Percentiles rank a stretch among this genome's conserved stretches.
These are phyloP conservation scores for Gymnarchus niloticus DNA, from an alignment of 2,113 vertebrate species.

Conservation along the genomic window DNA sequence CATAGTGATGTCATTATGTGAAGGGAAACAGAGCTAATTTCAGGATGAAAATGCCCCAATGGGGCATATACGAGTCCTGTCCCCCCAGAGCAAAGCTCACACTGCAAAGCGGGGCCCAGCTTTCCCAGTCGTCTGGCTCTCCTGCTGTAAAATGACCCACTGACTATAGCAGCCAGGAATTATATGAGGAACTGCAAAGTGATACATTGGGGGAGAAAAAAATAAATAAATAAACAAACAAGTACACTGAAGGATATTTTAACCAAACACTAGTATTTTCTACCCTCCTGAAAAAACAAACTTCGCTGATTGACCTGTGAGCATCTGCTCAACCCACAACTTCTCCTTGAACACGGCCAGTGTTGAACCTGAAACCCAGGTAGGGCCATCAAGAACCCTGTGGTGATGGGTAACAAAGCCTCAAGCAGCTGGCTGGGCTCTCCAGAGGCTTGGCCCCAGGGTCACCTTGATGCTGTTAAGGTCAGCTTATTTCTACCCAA, in stretches of 20 bases:
- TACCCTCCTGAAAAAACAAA: background rate
- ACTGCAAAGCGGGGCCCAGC: background rate
- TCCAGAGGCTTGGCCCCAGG: background rate
- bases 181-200: background rate
- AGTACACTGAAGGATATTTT: no score
- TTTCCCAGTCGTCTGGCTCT: background rate
- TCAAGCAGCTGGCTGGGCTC: background rate
- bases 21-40: background rate
- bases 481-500: background rate
- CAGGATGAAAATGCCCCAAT: background rate
- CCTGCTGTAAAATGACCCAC: background rate
- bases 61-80: background rate
- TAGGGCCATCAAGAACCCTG: no score
- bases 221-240: background rate
- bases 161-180: background rate
- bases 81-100: background rate
- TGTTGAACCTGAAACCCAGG: background rate
- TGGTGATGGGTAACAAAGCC: no score
- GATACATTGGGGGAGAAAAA: background rate
- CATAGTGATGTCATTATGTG: conserved; percentile 22
- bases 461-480: background rate
- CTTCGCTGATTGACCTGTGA: background rate
- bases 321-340: background rate
- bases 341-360: background rate
- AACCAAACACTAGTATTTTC: background rate